Evolutionary conservation across 2,113 vertebrate species (phyloP).

Genomic region (Tetrax tetrax): DNA sequence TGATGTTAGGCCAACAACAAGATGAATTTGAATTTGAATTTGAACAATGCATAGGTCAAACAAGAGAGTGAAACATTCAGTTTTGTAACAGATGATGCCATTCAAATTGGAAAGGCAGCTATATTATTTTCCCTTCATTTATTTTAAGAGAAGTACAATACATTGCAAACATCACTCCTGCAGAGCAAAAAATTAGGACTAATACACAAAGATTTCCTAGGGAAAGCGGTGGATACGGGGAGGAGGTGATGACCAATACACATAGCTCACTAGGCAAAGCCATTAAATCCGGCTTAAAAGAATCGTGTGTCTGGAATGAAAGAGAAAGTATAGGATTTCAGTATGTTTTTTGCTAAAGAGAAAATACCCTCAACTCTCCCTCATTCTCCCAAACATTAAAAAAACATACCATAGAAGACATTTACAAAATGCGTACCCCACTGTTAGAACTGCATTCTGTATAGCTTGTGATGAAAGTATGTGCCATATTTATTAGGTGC

Average conservation of each 20-base stretch:
- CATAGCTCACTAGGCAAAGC: conserved; percentile 5
- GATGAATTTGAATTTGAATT: background rate
- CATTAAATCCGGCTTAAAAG: conserved; percentile 29
- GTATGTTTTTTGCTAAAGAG: background rate
- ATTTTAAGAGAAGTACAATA: background rate
- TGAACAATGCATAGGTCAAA: background rate
- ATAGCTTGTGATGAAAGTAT: background rate
- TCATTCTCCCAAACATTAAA: background rate
- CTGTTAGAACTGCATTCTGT: background rate
- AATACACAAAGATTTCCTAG: background rate
- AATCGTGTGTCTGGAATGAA: conserved; percentile 42
- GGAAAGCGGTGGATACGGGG: background rate
- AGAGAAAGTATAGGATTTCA: background rate
- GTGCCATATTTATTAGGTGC: background rate
- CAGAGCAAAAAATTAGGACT: background rate
- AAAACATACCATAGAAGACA: background rate
- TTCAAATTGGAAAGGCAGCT: background rate
- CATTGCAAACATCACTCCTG: background rate
- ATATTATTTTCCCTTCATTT: background rate
- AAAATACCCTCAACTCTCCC: background rate
- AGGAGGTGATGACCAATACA: background rate
- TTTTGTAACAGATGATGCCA: background rate
- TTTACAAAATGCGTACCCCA: background rate
- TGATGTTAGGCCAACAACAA: background rate
- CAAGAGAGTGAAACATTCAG: background rate